A percentile compares a stretch with the other conserved stretches of the same genome.
phyloP scores from a whole-genome alignment of 2,797 vertebrate species.

The Crenuchus spilurus region DNA sequence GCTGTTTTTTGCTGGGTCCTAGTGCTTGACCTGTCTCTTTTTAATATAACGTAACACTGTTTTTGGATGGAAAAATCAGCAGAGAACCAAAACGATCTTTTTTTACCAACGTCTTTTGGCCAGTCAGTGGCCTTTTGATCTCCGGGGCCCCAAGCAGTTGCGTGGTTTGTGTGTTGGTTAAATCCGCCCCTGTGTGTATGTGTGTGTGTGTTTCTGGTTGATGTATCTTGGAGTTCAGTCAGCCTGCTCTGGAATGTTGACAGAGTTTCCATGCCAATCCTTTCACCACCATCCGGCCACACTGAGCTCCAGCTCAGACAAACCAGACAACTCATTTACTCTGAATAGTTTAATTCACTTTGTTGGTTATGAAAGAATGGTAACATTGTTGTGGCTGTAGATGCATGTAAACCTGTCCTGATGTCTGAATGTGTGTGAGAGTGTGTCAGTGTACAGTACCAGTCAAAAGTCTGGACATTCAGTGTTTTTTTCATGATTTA shows the following conservation, averaged over 20 bases:
- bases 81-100: no score
- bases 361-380: background rate
- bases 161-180: no score
- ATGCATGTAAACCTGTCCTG: constrained; percentile 11
- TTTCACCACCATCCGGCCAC: constrained; percentile 55
- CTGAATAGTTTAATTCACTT: background rate
- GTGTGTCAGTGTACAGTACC: background rate
- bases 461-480: no score
- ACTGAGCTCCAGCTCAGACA: background rate
- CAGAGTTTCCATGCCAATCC: constrained; percentile 70
- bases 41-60: no score
- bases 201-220: constrained; percentile 11
- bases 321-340: background rate
- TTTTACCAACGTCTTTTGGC: no score
- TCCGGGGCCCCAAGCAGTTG: no score
- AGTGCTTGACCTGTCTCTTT: no score
- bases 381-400: background rate
- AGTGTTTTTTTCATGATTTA: no score
- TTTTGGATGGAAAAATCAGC: no score
- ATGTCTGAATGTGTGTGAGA: constrained; percentile 21
- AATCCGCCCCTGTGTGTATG: no score
- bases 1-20: no score
- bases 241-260: constrained; percentile 67
- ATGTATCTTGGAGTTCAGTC: constrained; percentile 59
- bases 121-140: no score